Conservation (phyloP, 2,797 vertebrate genomes). For the Sebastes taczanowskii region DNA sequence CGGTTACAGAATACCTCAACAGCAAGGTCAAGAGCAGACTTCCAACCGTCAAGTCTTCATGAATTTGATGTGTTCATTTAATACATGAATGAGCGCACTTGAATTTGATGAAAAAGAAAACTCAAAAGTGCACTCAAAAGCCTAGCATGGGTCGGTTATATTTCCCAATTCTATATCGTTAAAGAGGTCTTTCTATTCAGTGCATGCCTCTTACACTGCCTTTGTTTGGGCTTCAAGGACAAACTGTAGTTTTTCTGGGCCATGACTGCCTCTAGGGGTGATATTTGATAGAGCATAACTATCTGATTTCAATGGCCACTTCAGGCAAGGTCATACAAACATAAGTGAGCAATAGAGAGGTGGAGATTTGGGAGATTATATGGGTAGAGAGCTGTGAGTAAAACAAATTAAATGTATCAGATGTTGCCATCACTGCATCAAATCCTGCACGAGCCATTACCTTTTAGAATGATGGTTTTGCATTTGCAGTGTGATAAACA, state of each 20-base stretch:
- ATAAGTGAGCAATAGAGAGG: constrained; percentile 40
- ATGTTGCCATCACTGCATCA: neutral
- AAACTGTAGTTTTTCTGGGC: constrained; percentile 48
- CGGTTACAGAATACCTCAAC: neutral
- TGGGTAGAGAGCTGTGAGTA: neutral
- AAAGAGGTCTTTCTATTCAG: constrained; percentile 10
- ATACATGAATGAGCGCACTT: neutral
- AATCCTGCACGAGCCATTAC: neutral
- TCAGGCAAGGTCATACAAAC: constrained; percentile 62
- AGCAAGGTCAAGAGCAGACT: neutral
- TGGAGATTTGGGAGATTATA: neutral
- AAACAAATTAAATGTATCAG: constrained; percentile 11
- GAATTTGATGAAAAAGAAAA: neutral
- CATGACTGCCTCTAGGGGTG: constrained; percentile 50
- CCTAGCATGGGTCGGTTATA: neutral
- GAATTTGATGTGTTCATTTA: neutral
- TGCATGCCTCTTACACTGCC: neutral
- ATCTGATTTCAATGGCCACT: constrained; percentile 60
- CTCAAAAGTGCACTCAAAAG: constrained; percentile 1
- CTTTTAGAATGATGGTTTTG: neutral
- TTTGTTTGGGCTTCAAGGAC: constrained; percentile 73
- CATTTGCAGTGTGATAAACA: neutral
- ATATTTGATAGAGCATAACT: constrained; percentile 58
- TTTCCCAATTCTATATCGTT: neutral
- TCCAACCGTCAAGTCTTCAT: neutral